phyloP scores from a whole-genome alignment of 2,797 vertebrate species.

The Mormyrops boulengeri region DNA sequence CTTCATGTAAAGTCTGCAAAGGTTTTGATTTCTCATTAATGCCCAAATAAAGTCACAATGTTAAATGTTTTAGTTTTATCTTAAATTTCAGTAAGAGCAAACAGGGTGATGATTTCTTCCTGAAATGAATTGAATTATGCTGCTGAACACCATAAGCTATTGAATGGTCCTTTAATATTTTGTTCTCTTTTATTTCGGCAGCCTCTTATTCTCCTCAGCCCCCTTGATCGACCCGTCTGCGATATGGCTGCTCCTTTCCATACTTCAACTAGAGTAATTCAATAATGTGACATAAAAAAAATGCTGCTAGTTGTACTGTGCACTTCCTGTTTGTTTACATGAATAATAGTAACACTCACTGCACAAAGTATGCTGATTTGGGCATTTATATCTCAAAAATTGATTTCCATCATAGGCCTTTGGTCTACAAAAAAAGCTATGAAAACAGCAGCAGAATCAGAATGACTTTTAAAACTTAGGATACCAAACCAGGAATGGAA shows the following conservation, averaged over 20 bases:
- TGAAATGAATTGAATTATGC: not conserved
- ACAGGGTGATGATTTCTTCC: not conserved
- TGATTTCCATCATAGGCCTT: not conserved
- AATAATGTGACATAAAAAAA: not conserved
- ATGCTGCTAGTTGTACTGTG: not conserved
- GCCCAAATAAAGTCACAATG: not conserved
- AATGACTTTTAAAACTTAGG: too few relatives aligned
- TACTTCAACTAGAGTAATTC: not conserved
- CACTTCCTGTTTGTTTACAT: not conserved
- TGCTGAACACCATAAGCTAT: not conserved
- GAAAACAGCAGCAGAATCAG: too few relatives aligned
- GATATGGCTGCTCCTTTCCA: not conserved
- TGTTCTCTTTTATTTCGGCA: not conserved
- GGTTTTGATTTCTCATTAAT: not conserved
- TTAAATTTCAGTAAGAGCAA: not conserved
- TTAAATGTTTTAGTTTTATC: not conserved
- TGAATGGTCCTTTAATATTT: not conserved
- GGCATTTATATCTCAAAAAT: not conserved
- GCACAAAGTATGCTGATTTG: not conserved
- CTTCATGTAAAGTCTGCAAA: not conserved
- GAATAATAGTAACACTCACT: not conserved
- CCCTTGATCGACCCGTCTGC: not conserved
- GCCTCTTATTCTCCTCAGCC: not conserved
- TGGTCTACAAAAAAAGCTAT: not conserved
- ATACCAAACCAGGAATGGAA: too few relatives aligned